These are phyloP conservation scores for Octopus sinensis DNA, from an alignment of 1,140 invertebrate genomes.

Conservation along the genomic window DNA sequence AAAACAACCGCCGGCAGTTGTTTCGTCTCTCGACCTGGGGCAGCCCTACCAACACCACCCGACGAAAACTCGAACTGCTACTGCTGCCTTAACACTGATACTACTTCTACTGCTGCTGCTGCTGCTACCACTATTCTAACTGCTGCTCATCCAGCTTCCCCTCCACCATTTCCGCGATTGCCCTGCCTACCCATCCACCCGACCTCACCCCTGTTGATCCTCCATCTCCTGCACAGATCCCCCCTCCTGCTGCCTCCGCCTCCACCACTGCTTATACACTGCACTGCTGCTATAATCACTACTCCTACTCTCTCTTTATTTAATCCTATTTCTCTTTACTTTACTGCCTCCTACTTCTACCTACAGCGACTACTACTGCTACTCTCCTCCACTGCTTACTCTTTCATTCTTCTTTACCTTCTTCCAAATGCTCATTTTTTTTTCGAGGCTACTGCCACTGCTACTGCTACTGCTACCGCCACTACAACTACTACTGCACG, in stretches of 20 bases:
- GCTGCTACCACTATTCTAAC: background rate
- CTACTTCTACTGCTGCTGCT: conserved; percentile 13
- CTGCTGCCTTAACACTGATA: background rate
- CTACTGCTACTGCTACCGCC: too few species aligned
- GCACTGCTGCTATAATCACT: too few species aligned
- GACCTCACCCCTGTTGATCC: too few species aligned
- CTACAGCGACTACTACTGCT: background rate
- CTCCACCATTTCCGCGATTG: background rate
- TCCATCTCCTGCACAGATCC: too few species aligned
- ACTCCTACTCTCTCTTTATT: background rate
- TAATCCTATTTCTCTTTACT: background rate
- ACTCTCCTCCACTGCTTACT: background rate
- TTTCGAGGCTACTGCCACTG: too few species aligned
- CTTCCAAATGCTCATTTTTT: background rate
- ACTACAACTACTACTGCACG: too few species aligned
- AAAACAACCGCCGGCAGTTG: background rate
- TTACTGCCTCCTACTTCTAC: background rate
- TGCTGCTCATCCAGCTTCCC: conserved; percentile 11
- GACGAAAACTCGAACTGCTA: conserved; percentile 11
- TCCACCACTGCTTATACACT: too few species aligned
- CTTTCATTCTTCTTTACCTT: conserved; percentile 1
- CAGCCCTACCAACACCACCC: conserved; percentile 27
- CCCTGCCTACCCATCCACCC: background rate
- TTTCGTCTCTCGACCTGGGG: conserved; percentile 20
- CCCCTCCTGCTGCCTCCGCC: too few species aligned